These are phyloP conservation scores for Psittacula cyanocephala DNA, from an alignment of 2,113 vertebrate species.

Conservation along the genomic window DNA sequence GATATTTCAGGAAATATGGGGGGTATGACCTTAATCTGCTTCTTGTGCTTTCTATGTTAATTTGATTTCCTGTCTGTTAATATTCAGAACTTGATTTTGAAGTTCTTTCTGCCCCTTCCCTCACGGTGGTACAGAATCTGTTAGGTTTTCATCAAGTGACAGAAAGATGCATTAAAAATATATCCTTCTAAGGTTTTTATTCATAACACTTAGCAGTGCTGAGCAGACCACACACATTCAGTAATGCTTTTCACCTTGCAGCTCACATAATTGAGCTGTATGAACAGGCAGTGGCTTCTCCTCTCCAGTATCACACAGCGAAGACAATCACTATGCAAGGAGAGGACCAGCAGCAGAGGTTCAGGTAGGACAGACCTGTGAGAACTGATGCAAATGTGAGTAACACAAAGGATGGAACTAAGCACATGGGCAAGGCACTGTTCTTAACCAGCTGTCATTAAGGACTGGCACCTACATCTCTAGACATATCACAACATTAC, in stretches of 20 bases:
- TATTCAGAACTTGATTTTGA: background rate
- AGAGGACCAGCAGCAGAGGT: slow-evolving; percentile 2
- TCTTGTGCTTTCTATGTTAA: background rate
- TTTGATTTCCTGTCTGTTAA: background rate
- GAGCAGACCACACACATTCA: background rate
- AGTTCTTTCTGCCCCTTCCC: background rate
- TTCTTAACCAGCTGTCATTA: background rate
- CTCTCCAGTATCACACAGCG: background rate
- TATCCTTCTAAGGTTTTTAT: background rate
- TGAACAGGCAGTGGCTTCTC: slow-evolving; percentile 44
- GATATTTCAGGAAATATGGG: background rate
- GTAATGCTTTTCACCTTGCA: slow-evolving; percentile 39
- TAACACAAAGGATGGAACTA: background rate
- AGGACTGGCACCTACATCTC: background rate
- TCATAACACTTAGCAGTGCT: background rate
- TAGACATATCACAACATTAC: background rate
- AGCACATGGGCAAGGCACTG: background rate
- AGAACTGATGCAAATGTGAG: background rate
- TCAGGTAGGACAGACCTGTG: slow-evolving; percentile 56
- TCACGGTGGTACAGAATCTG: background rate
- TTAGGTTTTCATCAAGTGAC: background rate
- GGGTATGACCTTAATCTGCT: background rate
- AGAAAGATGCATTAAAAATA: background rate
- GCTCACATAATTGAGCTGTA: slow-evolving; percentile 64
- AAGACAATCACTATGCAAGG: background rate